A percentile compares a stretch with the other conserved stretches of the same genome.
Evolutionary conservation across 2,888 invertebrate genomes (phyloP).

Genomic region (Epinotia brunnichana): DNA sequence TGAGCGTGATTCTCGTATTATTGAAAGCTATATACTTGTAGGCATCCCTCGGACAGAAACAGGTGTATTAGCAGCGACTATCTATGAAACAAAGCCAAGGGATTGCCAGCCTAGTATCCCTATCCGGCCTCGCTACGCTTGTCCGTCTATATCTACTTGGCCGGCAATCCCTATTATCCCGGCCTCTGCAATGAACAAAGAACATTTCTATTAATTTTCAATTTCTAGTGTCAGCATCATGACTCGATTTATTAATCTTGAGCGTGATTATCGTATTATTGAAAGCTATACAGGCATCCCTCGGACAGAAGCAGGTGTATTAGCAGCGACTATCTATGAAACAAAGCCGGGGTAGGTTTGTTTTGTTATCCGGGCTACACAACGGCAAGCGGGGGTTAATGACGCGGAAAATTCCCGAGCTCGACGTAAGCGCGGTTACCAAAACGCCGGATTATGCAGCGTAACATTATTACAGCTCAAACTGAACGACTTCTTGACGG

Average conservation of each 20-base stretch:
- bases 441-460: slow-evolving; percentile 66
- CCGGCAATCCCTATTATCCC: too few relatives aligned
- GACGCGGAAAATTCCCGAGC: slow-evolving; percentile 70
- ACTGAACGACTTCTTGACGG: slow-evolving; percentile 44
- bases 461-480: slow-evolving; percentile 62
- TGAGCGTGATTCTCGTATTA: too few relatives aligned
- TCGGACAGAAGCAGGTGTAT: slow-evolving; percentile 47
- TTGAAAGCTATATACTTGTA: slow-evolving; percentile 25
- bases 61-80: slow-evolving; percentile 54
- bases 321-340: slow-evolving; percentile 59
- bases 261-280: slow-evolving; percentile 23
- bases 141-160: too few relatives aligned
- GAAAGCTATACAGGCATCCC: slow-evolving; percentile 18
- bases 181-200: too few relatives aligned
- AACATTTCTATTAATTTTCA: too few relatives aligned
- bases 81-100: slow-evolving; percentile 63
- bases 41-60: slow-evolving; percentile 32
- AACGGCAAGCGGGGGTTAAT: slow-evolving; percentile 61
- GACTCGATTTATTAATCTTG: too few relatives aligned
- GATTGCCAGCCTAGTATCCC: too few relatives aligned
- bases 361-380: slow-evolving; percentile 50
- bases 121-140: too few relatives aligned
- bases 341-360: slow-evolving; percentile 56
- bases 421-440: slow-evolving; percentile 55
- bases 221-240: too few relatives aligned